These are phyloP conservation scores for Limonius californicus DNA, from an alignment of 1,140 invertebrate species.

Conservation along the genomic window DNA sequence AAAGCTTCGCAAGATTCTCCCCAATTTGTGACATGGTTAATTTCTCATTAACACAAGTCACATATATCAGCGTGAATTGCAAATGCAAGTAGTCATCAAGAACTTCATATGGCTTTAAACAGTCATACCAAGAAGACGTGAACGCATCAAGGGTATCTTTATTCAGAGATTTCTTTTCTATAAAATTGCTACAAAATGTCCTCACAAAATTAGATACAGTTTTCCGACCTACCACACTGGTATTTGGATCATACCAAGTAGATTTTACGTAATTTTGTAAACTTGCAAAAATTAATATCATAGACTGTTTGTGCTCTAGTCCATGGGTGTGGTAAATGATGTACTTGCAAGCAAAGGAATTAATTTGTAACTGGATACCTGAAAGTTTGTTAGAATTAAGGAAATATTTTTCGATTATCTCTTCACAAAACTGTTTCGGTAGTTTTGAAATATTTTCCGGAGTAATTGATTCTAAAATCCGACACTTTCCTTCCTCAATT, in stretches of 20 bases:
- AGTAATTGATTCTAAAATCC: neutral
- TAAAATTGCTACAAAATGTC: neutral
- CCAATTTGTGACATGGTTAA: too few species aligned
- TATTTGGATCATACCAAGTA: neutral
- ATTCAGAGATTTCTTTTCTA: neutral
- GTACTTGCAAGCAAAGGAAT: neutral
- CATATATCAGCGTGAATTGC: neutral
- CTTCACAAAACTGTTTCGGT: neutral
- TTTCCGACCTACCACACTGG: neutral
- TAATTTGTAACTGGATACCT: neutral
- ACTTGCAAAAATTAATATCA: neutral
- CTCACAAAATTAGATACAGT: neutral
- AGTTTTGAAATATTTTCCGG: neutral
- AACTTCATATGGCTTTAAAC: neutral
- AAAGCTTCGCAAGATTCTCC: neutral
- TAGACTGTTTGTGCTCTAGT: neutral
- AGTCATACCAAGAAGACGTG: neutral
- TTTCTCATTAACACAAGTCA: neutral
- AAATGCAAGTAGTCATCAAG: neutral
- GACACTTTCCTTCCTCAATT: neutral
- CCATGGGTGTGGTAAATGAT: neutral
- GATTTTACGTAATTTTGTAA: neutral
- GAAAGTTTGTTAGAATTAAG: neutral
- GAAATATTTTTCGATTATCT: neutral
- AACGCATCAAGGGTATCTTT: neutral